Percentiles rank a stretch among this genome's conserved stretches.
These are phyloP conservation scores for Penaeus japonicus DNA, from an alignment of 1,140 invertebrate species.

Conservation along the genomic window DNA sequence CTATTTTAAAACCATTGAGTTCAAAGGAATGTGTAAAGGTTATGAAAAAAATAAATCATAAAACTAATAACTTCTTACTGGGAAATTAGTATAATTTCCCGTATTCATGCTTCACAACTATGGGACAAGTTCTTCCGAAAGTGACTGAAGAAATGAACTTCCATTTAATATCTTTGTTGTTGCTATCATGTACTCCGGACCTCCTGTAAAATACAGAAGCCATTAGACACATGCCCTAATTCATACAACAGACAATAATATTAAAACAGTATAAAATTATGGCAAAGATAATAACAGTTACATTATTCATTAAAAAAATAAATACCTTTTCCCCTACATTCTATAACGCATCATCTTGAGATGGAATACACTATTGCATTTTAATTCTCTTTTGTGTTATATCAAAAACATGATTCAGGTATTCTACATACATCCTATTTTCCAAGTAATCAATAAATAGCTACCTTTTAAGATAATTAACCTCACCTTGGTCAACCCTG, in stretches of 20 bases:
- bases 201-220: constrained; percentile 66
- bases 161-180: constrained; percentile 95
- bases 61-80: no score
- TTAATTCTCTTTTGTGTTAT: neutral
- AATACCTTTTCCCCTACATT: neutral
- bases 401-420: neutral
- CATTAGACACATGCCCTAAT: constrained; percentile 38
- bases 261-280: neutral
- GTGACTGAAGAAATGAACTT: constrained; percentile 79
- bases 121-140: constrained; percentile 70
- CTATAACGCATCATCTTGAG: neutral
- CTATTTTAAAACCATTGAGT: no score
- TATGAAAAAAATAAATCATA: no score
- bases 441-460: neutral
- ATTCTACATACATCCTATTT: neutral
- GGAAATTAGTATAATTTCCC: no score
- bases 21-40: no score
- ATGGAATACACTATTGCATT: neutral
- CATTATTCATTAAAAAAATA: neutral
- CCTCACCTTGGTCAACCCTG: constrained; percentile 76
- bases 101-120: no score
- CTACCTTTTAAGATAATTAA: neutral
- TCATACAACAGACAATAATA: constrained; percentile 51
- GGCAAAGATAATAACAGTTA: neutral
- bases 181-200: constrained; percentile 85